A percentile compares a stretch with the other conserved stretches of the same genome.
Evolutionary conservation across 2,888 invertebrate species (phyloP).

Genomic region (Stegophylla sp.): DNA sequence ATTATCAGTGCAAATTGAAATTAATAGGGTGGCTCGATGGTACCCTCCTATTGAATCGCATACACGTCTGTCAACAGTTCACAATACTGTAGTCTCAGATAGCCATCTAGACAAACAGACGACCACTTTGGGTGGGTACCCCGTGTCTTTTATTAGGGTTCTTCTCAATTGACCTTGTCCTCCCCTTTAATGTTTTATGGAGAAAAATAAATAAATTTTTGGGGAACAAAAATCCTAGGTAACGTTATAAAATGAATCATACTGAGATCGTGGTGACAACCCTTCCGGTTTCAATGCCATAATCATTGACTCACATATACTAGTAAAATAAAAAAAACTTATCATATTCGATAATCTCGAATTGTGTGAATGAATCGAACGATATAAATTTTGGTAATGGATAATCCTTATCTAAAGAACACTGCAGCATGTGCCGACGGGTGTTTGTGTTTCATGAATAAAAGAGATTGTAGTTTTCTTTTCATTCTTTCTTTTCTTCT

Average conservation of each 20-base stretch:
- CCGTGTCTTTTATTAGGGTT: conserved; percentile 26
- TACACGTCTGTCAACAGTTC: conserved; percentile 8
- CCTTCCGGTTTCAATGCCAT: conserved; percentile 29
- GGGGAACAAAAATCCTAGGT: background rate
- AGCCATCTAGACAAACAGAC: conserved; percentile 48
- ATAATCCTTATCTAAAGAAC: background rate
- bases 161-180: conserved; percentile 33
- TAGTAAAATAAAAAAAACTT: conserved; percentile 17
- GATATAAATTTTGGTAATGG: conserved; percentile 3
- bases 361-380: conserved; percentile 30
- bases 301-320: background rate
- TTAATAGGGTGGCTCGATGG: conserved; percentile 37
- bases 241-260: conserved; percentile 20
- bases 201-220: conserved; percentile 12
- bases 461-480: conserved; percentile 1
- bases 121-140: conserved; percentile 38
- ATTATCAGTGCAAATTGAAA: conserved; percentile 42
- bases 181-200: background rate
- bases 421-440: background rate
- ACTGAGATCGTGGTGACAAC: conserved; percentile 19
- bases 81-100: conserved; percentile 50
- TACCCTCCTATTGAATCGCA: conserved; percentile 19
- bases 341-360: background rate
- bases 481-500: background rate
- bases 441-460: conserved; percentile 15